These are phyloP conservation scores for Drosophila recens DNA, from an alignment of 2,888 invertebrate species.

Conservation along the genomic window DNA sequence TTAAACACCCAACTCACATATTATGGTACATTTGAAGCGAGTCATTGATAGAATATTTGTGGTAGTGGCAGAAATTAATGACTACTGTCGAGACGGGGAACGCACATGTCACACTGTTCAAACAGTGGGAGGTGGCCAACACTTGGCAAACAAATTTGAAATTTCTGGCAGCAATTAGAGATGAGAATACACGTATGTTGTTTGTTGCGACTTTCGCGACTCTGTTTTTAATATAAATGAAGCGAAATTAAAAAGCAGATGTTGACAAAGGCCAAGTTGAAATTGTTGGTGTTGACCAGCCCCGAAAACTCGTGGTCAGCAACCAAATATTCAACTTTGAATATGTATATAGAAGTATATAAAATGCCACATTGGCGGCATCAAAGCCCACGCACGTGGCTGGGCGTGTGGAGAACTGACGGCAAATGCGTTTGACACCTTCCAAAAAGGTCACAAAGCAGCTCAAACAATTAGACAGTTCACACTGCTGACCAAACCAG, in stretches of 20 bases:
- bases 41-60: constrained; percentile 46
- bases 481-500: constrained; percentile 60
- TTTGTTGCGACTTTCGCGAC: constrained; percentile 20
- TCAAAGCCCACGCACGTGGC: constrained; percentile 51
- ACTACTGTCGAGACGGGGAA: constrained; percentile 28
- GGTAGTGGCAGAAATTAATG: constrained; percentile 17
- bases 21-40: constrained; percentile 64
- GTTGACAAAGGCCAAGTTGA: constrained; percentile 66
- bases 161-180: constrained; percentile 71
- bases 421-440: constrained; percentile 79
- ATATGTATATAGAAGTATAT: constrained; percentile 19
- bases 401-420: constrained; percentile 48
- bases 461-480: constrained; percentile 67
- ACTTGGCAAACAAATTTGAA: constrained; percentile 72
- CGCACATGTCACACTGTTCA: constrained; percentile 37
- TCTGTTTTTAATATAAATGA: constrained; percentile 71
- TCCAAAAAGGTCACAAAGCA: constrained; percentile 60
- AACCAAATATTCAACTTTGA: constrained; percentile 41
- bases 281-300: constrained; percentile 32
- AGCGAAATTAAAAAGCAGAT: constrained; percentile 76
- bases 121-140: constrained; percentile 48
- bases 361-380: constrained; percentile 33
- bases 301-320: constrained; percentile 44
- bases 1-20: too few species aligned
- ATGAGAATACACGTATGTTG: constrained; percentile 27